These are phyloP conservation scores for Brachyistius frenatus DNA, from an alignment of 2,113 vertebrate species.

Conservation along the genomic window DNA sequence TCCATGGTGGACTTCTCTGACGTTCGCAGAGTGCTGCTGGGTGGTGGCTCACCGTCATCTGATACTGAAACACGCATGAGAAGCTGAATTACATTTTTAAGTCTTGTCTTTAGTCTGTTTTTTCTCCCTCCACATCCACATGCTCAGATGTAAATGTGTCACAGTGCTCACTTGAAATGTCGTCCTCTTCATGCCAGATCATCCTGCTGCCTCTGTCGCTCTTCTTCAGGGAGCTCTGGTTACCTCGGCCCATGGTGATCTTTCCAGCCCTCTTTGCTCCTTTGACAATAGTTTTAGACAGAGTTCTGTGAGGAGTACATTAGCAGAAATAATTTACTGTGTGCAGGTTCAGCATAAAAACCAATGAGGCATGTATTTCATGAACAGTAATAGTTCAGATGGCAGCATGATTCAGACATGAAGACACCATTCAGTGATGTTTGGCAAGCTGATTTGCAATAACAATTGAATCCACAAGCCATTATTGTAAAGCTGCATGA, in stretches of 20 bases:
- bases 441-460: neutral
- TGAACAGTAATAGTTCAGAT: neutral
- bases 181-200: conserved; percentile 94
- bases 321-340: conserved; percentile 7
- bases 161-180: conserved; percentile 90
- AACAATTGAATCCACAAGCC: neutral
- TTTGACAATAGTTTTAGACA: conserved; percentile 98
- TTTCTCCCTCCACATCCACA: neutral
- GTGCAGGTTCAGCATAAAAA: neutral
- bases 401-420: neutral
- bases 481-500: conserved; percentile 4
- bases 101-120: neutral
- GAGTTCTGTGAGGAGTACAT: conserved; percentile 82
- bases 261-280: conserved; percentile 97
- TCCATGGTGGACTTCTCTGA: conserved; percentile 99
- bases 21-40: conserved; percentile 90
- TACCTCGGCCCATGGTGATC: conserved; percentile 96
- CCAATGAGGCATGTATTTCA: neutral
- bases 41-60: conserved; percentile 93
- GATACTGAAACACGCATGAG: conserved; percentile 87
- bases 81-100: neutral
- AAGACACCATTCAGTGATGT: neutral
- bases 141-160: neutral
- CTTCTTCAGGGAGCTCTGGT: conserved; percentile 92
- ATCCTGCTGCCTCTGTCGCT: conserved; percentile 89